Base-by-base conservation (phyloP, 2,888 invertebrate species). In the Chrysolina haemoptera region DNA sequence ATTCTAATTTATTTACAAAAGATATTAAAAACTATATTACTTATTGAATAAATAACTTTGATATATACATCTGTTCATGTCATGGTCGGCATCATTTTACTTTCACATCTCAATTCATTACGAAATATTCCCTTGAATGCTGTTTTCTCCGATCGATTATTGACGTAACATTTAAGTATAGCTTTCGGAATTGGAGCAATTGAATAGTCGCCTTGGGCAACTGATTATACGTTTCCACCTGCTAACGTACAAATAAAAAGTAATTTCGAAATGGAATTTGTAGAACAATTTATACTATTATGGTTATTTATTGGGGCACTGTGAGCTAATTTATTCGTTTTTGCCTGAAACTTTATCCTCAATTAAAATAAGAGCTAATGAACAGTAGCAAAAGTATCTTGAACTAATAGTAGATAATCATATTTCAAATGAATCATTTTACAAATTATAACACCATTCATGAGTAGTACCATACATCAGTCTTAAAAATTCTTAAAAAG, bases 1-100 rank as follows among this genome's bases (percentile, higher is more conserved):
- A 12, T 53, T 53, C 10, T 53, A 53, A 18, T 53, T 53, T 53
- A 53, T 53, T 53, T 53, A 53, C 53, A 53, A 53, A 53, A 53
- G 1, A 20, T 53, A 53, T 53, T 9, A 53, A 20, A 53, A 53
- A 53, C 20, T 35, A 48, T 53, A 53, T 18, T 20, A 53, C 53
- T 20, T 53, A 53, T 20, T 53, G 0, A 53, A 53, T 53, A 53
- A 20, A 53, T 48, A 48, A 48, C 9, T 20, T 53, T 12, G 18
- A 53, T 53, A 53, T 53, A 5, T 20, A 53, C 53, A 53, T 11
- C 16, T 48, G 16, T 50, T 18, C 48, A 50, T 16, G 48, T 50
- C 48, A 50, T 50, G 48, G 48, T 50, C n/a, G 12, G 48, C 16
- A 16, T 50, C 5, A 6, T 35, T 35, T 50, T 50, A 53, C 14